Percentiles rank a stretch among this genome's conserved stretches.
Evolutionary conservation across 2,113 vertebrate species (phyloP).

Genomic region (Strigops habroptila): DNA sequence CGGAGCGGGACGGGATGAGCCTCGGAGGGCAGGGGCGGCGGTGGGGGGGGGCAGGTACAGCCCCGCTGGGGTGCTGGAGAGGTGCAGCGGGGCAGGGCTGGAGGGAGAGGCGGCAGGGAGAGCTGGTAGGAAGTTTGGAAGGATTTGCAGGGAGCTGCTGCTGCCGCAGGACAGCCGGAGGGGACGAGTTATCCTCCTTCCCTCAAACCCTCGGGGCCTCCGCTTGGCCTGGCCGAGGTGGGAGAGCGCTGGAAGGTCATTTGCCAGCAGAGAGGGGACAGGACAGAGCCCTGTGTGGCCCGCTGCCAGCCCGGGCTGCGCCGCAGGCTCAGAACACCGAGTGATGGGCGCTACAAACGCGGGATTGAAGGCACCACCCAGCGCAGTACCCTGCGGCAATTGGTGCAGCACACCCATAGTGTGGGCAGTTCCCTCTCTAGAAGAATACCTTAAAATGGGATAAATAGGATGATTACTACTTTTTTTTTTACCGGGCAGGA

Average conservation of each 20-base stretch:
- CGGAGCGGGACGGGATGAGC: neutral
- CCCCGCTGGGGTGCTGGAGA: neutral
- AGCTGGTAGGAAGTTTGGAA: neutral
- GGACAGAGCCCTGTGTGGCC: neutral
- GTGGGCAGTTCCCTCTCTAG: neutral
- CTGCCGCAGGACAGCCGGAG: neutral
- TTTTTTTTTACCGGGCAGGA: neutral
- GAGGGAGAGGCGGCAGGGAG: too few species aligned
- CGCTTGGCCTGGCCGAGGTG: neutral
- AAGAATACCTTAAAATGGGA: neutral
- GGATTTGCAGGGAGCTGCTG: neutral
- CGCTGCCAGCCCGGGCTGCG: accelerated
- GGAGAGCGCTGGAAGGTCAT: neutral
- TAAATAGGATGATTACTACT: accelerated
- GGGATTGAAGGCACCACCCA: accelerated
- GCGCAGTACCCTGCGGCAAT: accelerated
- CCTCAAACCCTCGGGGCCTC: neutral
- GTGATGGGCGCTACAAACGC: accelerated
- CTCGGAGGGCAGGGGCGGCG: too few species aligned
- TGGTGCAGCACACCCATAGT: neutral
- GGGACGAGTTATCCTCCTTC: neutral
- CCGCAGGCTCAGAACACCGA: neutral
- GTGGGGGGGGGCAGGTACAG: neutral
- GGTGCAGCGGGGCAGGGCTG: neutral
- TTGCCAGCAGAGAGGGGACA: neutral